Conservation (phyloP, 2,797 vertebrate species). For the Acrocephalus scirpaceus region DNA sequence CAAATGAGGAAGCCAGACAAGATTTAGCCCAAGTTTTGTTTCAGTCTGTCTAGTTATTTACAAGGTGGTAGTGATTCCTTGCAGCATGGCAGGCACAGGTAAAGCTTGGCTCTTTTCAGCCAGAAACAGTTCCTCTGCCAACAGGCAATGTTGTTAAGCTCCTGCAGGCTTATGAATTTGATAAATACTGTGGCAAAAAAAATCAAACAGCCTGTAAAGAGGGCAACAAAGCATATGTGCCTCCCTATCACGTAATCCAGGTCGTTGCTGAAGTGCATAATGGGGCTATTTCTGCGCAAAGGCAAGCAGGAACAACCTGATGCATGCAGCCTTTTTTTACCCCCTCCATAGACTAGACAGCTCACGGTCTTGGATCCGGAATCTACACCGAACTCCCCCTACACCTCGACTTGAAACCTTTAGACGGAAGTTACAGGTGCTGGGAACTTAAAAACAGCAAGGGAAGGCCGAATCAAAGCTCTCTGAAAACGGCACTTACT, state of each 20-base stretch:
- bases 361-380: not conserved
- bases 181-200: not conserved
- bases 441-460: not conserved
- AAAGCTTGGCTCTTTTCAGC: not conserved
- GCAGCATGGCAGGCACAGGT: not conserved
- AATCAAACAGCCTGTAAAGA: not conserved
- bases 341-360: rapidly evolving
- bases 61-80: not conserved
- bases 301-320: not conserved
- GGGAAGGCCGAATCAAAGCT: not conserved
- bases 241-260: not conserved
- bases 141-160: not conserved
- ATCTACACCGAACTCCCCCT: not conserved
- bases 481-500: not conserved
- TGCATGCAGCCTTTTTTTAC: rapidly evolving
- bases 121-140: not conserved
- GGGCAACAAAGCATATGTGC: not conserved
- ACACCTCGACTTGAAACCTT: not conserved
- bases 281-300: not conserved
- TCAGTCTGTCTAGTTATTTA: not conserved
- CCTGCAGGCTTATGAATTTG: not conserved
- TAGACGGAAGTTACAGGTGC: not conserved
- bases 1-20: not conserved
- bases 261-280: rapidly evolving
- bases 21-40: not conserved